A percentile compares a stretch with the other conserved stretches of the same genome.
These are phyloP conservation scores for Gymnoscelis rufifasciata DNA, from an alignment of 2,888 invertebrate genomes.

Conservation along the genomic window DNA sequence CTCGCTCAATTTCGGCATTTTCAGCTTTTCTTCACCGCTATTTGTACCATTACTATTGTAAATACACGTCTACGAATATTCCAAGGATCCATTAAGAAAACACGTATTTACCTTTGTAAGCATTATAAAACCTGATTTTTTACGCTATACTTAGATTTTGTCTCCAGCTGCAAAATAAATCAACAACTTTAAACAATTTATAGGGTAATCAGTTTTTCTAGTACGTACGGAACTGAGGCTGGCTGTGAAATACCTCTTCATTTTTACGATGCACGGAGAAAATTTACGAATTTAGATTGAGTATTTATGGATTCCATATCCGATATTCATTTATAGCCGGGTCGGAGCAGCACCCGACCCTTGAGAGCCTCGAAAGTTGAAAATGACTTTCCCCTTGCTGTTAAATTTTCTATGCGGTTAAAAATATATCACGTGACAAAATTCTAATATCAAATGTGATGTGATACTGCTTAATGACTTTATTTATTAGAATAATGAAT, in stretches of 20 bases:
- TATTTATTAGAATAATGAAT: too few species aligned
- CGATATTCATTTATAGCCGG: constrained; percentile 62
- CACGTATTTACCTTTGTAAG: too few species aligned
- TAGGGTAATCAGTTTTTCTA: too few species aligned
- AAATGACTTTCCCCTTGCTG: constrained; percentile 40
- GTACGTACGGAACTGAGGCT: constrained; percentile 30
- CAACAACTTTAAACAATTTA: too few species aligned
- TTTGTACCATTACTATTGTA: constrained; percentile 51
- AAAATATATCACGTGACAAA: neutral
- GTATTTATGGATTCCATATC: constrained; percentile 68
- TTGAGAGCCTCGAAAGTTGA: constrained; percentile 45
- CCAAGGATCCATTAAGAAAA: too few species aligned
- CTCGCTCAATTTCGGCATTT: constrained; percentile 73
- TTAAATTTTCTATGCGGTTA: constrained; percentile 18
- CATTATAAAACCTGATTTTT: too few species aligned
- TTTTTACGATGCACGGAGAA: constrained; percentile 57
- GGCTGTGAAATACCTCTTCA: constrained; percentile 59
- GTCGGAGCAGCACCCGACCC: constrained; percentile 46
- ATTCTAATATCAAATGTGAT: too few species aligned
- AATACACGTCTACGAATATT: too few species aligned
- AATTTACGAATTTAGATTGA: constrained; percentile 68
- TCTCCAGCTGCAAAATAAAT: too few species aligned
- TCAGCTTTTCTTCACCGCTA: constrained; percentile 63
- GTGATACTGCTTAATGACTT: too few species aligned
- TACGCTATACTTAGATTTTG: too few species aligned